Conservation (phyloP, 2,797 vertebrate genomes). For the Varecia variegata region DNA sequence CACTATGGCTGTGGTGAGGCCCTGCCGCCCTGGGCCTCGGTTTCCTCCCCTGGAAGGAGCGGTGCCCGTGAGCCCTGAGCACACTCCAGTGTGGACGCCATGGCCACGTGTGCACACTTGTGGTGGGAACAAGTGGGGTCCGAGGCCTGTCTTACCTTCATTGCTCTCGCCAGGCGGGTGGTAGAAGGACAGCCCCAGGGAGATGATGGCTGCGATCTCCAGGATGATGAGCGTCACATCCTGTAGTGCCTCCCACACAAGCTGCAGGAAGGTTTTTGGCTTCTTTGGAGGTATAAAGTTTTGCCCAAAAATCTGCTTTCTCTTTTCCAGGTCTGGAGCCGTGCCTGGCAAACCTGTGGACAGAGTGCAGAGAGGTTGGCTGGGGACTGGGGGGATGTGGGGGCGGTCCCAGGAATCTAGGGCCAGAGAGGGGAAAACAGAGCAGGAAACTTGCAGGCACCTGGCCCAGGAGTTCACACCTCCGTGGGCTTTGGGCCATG, state of each 20-base stretch:
- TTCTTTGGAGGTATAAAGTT: conserved; percentile 99
- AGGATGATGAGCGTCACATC: conserved; percentile 99
- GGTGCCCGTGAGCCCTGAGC: accelerated
- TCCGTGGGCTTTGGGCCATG: accelerated
- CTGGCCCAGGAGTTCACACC: not conserved
- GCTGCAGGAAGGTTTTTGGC: conserved; percentile 99
- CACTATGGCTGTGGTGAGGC: not conserved
- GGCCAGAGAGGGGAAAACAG: not conserved
- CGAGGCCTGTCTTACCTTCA: conserved; percentile 86
- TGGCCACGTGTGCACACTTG: not conserved
- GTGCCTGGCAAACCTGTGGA: conserved; percentile 91
- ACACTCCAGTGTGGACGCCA: not conserved
- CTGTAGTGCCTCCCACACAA: conserved; percentile 99
- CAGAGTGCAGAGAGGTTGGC: conserved; percentile 54
- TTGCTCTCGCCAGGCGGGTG: conserved; percentile 92
- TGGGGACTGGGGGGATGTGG: not conserved
- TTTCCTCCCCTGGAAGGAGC: not conserved
- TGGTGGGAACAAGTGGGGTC: not conserved
- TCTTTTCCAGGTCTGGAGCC: conserved; percentile 94
- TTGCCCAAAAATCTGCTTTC: conserved; percentile 94
- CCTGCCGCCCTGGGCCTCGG: not conserved
- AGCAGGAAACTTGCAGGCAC: not conserved
- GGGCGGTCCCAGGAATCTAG: not conserved
- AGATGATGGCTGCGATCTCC: conserved; percentile 98
- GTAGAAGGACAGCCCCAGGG: conserved; percentile 98